Conservation (phyloP, 53 echinoderm and acorn worm genomes). For the Zoroaster sp. region DNA sequence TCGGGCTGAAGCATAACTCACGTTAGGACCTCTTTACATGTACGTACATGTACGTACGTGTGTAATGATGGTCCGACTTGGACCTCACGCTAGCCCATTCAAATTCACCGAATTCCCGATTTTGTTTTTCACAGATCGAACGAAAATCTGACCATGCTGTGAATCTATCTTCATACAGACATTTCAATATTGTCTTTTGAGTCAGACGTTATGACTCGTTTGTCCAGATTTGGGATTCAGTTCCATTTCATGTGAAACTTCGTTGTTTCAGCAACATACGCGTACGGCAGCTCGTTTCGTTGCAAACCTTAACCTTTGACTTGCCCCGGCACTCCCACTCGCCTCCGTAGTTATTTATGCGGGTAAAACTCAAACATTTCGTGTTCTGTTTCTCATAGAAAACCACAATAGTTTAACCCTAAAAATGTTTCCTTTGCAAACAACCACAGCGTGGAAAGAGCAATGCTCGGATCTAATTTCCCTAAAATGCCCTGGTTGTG, state of each 20-base stretch:
- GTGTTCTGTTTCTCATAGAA: neutral
- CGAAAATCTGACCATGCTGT: neutral
- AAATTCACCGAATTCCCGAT: neutral
- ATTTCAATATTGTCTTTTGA: neutral
- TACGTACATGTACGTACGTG: too few relatives aligned
- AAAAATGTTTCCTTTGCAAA: neutral
- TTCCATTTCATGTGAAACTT: slow-evolving; percentile 9
- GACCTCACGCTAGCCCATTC: neutral
- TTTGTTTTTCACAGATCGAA: neutral
- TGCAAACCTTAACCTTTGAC: slow-evolving; percentile 36
- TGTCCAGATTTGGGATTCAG: neutral
- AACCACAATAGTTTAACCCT: neutral
- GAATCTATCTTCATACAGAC: neutral
- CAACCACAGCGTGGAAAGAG: neutral
- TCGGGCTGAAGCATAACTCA: too few relatives aligned
- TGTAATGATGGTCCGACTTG: too few relatives aligned
- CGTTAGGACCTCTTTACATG: too few relatives aligned
- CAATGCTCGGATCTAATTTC: neutral
- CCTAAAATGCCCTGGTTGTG: neutral
- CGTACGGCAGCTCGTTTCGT: neutral
- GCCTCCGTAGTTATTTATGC: neutral
- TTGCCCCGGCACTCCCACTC: neutral
- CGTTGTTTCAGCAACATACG: neutral
- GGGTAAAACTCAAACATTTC: neutral
- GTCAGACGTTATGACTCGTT: neutral